Base-by-base conservation (phyloP, 2,888 invertebrate species). In the Drosophila percnosoma region DNA sequence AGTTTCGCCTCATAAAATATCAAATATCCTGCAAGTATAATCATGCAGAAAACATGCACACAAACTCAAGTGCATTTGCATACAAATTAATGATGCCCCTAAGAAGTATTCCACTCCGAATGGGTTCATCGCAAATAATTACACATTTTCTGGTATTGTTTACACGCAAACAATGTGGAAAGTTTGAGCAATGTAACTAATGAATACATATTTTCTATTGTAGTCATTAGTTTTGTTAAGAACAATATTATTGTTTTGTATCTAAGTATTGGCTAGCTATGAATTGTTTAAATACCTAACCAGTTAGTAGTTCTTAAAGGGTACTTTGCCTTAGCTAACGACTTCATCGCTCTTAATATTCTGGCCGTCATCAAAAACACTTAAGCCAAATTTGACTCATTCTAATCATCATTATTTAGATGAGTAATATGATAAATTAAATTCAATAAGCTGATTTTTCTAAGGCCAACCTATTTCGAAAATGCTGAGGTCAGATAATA, bases 31-130 rank as follows among this genome's bases (percentile, higher is more conserved):
- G 38, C 31, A 59, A 65, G 40, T 60, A 34, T 33, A 66, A 72
- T 72, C 58, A 62, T 38, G 53, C 58, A 18, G 40, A 58, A 72
- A 53, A 49, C 52, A 51, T 53, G 53, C 34, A 33, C 55, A 38
- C 36, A 57, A 11, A 13, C 33, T 34, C 42, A 40, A 54, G 42
- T 64, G 38, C 29, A 36, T 42, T 38, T 49, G 24, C 60, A 42
- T 60, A 60, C 59, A 53, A 55, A 29, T 55, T 55, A 55, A 40
- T 18, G 38, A 48, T 13, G 38, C 10, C 27, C 34, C 18, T 8
- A 4, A 31, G 1, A 36, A 36, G 18, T 29, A 21, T 15, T 29
- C 21, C 36, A 49, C 15, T 42, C n/a, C 24, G 21, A 15, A 10
- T 31, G 29, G 15, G 10, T 36, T 68, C 7, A 2, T 10, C 11